These are phyloP conservation scores for Gallirallus australis DNA, from an alignment of 2,797 vertebrate species.

Conservation along the genomic window DNA sequence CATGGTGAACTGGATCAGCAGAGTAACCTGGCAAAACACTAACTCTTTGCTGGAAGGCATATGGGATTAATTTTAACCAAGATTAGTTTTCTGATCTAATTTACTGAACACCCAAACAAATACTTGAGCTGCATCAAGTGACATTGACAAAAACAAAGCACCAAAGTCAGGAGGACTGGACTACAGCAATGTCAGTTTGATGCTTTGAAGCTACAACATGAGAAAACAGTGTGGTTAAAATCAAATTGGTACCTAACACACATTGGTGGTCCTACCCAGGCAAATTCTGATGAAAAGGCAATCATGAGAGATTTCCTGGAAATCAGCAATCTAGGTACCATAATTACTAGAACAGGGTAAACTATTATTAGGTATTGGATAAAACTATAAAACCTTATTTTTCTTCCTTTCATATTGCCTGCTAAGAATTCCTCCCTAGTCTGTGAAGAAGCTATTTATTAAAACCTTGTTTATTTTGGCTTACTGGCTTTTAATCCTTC, in stretches of 20 bases:
- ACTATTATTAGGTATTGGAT: neutral
- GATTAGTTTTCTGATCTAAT: neutral
- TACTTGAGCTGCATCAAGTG: neutral
- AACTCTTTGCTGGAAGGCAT: neutral
- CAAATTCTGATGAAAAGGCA: neutral
- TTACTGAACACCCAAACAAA: neutral
- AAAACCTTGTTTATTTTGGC: neutral
- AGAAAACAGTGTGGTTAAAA: neutral
- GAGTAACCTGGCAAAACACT: neutral
- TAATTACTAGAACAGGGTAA: neutral
- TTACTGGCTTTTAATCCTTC: neutral
- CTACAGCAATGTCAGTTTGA: neutral
- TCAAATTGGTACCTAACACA: neutral
- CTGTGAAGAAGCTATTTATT: neutral
- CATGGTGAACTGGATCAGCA: neutral
- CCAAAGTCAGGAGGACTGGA: neutral
- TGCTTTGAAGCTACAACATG: neutral
- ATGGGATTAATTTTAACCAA: neutral
- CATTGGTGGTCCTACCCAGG: neutral
- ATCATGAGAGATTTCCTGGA: neutral
- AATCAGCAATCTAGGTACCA: neutral
- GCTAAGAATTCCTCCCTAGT: neutral
- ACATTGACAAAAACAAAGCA: neutral
- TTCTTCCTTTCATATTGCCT: neutral
- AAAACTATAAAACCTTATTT: neutral